Conservation (phyloP, 2,797 vertebrate genomes). For the Podarcis siculus region DNA sequence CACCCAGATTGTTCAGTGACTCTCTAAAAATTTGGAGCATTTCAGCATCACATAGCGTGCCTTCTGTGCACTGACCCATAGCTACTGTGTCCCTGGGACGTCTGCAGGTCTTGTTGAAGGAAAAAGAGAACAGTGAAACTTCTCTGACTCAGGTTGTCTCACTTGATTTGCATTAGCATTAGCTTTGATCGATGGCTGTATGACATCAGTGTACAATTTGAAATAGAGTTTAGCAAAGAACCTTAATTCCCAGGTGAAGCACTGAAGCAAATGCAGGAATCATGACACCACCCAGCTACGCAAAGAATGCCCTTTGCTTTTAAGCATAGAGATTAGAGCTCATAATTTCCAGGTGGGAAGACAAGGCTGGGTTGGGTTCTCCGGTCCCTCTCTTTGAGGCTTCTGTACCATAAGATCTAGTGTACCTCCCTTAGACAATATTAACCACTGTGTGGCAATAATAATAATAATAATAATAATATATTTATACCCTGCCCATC, state of each 20-base stretch:
- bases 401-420: not conserved
- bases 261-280: not conserved
- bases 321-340: not conserved
- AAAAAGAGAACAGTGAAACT: not conserved
- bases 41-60: no score
- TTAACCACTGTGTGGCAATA: not conserved
- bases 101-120: not conserved
- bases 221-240: not conserved
- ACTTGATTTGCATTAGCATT: not conserved
- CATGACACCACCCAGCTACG: not conserved
- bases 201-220: not conserved
- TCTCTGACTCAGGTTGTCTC: not conserved
- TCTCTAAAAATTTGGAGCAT: not conserved
- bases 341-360: not conserved
- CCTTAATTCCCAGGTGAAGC: not conserved
- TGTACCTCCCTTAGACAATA: not conserved
- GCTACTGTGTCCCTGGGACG: not conserved
- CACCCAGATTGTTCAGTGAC: not conserved
- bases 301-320: not conserved
- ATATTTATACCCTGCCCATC: no score
- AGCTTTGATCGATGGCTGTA: fast-evolving
- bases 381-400: not conserved
- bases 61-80: not conserved
- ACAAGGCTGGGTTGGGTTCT: not conserved
- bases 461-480: no score